Evolutionary conservation across 2,797 vertebrate species (phyloP), one percentile per base, ranked within the genome.

Genomic region (Trematomus bernacchii): DNA sequence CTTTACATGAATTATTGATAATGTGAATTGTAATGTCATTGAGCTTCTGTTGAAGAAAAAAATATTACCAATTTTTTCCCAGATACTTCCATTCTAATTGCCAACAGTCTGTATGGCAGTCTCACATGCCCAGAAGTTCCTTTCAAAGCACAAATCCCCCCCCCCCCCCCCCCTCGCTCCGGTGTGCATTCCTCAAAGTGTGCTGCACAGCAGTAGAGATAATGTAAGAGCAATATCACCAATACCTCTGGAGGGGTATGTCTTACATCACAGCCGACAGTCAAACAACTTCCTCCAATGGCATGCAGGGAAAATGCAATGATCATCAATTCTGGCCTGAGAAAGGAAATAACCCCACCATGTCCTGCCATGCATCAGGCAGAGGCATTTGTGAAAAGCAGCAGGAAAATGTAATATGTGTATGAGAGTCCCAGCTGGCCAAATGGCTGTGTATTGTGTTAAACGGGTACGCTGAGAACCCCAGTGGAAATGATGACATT

Each of bases 401-500:
- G 71, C 67, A 58, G 66, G 71, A 71, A 79, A 79, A 73, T 66
- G 77, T 66, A 79, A 72, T 59, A 7, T 57, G 67, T 80, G 85
- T 81, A 59, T 69, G 42, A 87, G 77, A 82, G 78, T 78, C 77
- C 70, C 66, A 86, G 72, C 71, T 58, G 78, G 62, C 66, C 71
- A 79, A 86, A 85, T 89, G 78, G 71, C 60, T 64, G 78, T 23
- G 71, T 53, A 66, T 78, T 80, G 77, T 84, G 80, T 85, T 78
- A 77, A 90, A 90, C 42, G 23, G 84, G 70, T 58, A 46, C 80
- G 43, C 52, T 61, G 50, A 68, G 66, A 57, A 82, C 47, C 33
- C 75, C 23, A 46, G 80, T 71, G 62, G 74, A 87, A 73, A 51
- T 71, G 72, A 64, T 87, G 79, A 86, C 89, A 91, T 76, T 90